Conservation (phyloP, 2,888 invertebrate species). For the Cylloceria caligata region DNA sequence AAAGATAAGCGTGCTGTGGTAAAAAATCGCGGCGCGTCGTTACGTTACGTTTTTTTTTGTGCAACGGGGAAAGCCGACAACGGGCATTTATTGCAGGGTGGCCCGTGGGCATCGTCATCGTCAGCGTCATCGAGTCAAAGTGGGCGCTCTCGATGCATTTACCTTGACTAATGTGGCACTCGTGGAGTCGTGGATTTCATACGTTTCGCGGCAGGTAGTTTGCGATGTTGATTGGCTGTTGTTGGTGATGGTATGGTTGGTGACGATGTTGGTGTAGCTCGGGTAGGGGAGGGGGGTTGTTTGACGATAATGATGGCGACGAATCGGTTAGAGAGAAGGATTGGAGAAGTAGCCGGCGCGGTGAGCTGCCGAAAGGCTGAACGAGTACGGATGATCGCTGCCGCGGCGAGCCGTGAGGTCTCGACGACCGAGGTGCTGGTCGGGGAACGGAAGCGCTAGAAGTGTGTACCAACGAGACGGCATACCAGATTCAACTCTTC, state of each 20-base stretch:
- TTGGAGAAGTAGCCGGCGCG: constrained; percentile 96
- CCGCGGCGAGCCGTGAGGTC: constrained; percentile 88
- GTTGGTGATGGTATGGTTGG: constrained; percentile 79
- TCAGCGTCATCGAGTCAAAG: constrained; percentile 36
- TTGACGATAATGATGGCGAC: constrained; percentile 46
- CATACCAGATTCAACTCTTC: constrained; percentile 86
- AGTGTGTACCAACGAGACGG: constrained; percentile 95
- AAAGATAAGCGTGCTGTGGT: constrained; percentile 12
- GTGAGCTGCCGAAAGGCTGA: constrained; percentile 89
- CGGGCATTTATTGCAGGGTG: constrained; percentile 12
- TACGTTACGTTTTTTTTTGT: background rate
- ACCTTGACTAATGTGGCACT: constrained; percentile 81
- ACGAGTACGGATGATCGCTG: constrained; percentile 88
- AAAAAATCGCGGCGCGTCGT: background rate
- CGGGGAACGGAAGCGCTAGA: constrained; percentile 96
- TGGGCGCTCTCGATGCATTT: constrained; percentile 62
- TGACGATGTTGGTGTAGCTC: constrained; percentile 78
- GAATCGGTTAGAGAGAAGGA: constrained; percentile 84
- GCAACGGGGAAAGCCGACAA: constrained; percentile 19
- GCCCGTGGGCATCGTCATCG: constrained; percentile 20
- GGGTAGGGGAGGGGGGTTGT: constrained; percentile 73
- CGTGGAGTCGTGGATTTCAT: constrained; percentile 76
- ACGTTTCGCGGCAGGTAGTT: constrained; percentile 56
- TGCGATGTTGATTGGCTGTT: constrained; percentile 54
- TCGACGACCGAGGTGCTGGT: constrained; percentile 95